Conservation (phyloP, 2,113 vertebrate species). For the Campylomormyrus tamandua region DNA sequence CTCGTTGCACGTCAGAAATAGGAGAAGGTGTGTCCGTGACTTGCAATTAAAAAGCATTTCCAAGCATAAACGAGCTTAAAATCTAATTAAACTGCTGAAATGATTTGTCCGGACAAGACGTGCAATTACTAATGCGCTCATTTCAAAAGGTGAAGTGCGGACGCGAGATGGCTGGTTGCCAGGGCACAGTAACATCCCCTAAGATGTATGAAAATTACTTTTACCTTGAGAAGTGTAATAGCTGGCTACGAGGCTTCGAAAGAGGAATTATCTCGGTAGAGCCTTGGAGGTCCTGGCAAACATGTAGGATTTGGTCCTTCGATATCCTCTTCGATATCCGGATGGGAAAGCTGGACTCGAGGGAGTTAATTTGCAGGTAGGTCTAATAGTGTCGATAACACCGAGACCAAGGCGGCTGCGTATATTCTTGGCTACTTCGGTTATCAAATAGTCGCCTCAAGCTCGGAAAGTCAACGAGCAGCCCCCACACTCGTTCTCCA, state of each 20-base stretch:
- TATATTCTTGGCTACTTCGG: conserved; percentile 4
- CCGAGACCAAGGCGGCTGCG: neutral
- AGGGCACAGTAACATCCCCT: neutral
- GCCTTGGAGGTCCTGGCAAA: neutral
- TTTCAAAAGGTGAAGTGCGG: neutral
- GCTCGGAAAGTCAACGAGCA: conserved; percentile 12
- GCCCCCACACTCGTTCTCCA: neutral
- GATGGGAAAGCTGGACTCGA: neutral
- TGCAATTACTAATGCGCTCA: neutral
- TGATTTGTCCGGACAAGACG: neutral
- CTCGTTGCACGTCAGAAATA: neutral
- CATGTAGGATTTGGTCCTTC: neutral
- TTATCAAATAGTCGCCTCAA: neutral
- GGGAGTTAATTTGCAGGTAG: neutral
- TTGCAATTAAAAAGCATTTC: neutral
- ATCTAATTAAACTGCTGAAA: neutral
- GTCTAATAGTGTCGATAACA: conserved; percentile 1
- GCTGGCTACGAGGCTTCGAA: neutral
- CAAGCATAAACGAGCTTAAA: neutral
- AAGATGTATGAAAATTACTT: neutral
- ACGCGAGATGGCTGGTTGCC: neutral
- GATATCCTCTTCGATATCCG: neutral
- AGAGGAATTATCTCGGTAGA: neutral
- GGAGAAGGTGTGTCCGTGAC: neutral
- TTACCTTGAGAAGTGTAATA: conserved; percentile 13